Conservation (phyloP, 2,797 vertebrate genomes). For the Lates japonicus region DNA sequence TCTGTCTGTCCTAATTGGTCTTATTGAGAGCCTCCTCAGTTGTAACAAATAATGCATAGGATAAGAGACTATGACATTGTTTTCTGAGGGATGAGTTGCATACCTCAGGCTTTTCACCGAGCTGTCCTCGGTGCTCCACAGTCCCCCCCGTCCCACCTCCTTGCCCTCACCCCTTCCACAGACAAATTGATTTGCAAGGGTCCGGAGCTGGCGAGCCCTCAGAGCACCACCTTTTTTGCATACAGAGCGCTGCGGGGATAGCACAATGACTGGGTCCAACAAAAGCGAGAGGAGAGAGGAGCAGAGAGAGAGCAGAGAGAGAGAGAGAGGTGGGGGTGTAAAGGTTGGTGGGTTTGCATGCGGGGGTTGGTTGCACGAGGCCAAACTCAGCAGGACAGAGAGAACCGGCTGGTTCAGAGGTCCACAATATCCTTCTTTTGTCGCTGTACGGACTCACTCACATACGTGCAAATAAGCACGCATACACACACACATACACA, state of each 20-base stretch:
- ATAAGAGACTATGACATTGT: conserved; percentile 41
- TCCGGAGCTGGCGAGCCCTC: conserved; percentile 89
- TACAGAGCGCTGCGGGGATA: conserved; percentile 87
- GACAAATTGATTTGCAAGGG: conserved; percentile 98
- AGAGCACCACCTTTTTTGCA: conserved; percentile 87
- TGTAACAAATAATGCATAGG: conserved; percentile 32
- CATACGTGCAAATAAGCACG: conserved; percentile 20
- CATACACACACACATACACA: conserved; percentile 17
- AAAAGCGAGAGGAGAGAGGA: conserved; percentile 79
- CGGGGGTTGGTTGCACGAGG: conserved; percentile 55
- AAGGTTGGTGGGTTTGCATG: conserved; percentile 22
- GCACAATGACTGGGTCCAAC: conserved; percentile 86
- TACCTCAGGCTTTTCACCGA: conserved; percentile 63
- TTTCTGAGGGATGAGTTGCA: conserved; percentile 44
- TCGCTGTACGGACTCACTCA: conserved; percentile 7
- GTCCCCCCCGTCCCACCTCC: conserved; percentile 51
- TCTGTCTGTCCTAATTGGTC: conserved; percentile 24
- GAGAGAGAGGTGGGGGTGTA: background rate
- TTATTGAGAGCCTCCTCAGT: conserved; percentile 21
- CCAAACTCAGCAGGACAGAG: conserved; percentile 90
- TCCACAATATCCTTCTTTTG: no score
- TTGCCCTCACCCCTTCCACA: conserved; percentile 81
- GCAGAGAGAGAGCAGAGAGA: conserved; percentile 16
- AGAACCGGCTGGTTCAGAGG: conserved; percentile 91
- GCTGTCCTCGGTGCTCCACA: conserved; percentile 32